A percentile compares a stretch with the other conserved stretches of the same genome.
Evolutionary conservation across 2,113 vertebrate species (phyloP).

Genomic region (Carollia perspicillata): DNA sequence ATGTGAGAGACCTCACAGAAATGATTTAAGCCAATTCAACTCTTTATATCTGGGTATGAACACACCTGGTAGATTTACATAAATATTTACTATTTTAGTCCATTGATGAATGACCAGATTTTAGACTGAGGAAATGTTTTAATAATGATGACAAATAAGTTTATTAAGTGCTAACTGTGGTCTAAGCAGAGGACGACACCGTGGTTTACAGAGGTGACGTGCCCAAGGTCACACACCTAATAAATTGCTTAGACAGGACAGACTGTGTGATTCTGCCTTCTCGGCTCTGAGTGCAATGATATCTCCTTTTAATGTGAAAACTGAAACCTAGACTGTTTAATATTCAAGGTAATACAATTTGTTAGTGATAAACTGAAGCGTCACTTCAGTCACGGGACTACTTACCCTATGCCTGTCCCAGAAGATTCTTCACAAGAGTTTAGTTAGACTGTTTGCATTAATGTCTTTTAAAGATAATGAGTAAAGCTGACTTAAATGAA

Average conservation of each 20-base stretch:
- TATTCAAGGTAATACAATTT: background rate
- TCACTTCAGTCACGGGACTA: background rate
- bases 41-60: background rate
- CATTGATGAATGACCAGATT: background rate
- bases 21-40: background rate
- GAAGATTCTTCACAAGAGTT: background rate
- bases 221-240: background rate
- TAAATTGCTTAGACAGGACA: background rate
- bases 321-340: background rate
- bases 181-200: background rate
- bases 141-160: background rate
- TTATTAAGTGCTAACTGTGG: background rate
- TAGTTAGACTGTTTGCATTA: background rate
- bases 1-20: background rate
- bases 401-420: background rate
- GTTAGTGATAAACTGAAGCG: background rate
- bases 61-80: background rate
- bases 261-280: background rate
- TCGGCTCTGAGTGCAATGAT: background rate
- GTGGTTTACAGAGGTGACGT: background rate
- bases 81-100: background rate
- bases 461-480: conserved; percentile 31
- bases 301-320: background rate
- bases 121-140: background rate
- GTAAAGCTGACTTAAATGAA: conserved; percentile 11